Evolutionary conservation across 2,797 vertebrate species (phyloP).

Genomic region (Melanotaenia boesemani): DNA sequence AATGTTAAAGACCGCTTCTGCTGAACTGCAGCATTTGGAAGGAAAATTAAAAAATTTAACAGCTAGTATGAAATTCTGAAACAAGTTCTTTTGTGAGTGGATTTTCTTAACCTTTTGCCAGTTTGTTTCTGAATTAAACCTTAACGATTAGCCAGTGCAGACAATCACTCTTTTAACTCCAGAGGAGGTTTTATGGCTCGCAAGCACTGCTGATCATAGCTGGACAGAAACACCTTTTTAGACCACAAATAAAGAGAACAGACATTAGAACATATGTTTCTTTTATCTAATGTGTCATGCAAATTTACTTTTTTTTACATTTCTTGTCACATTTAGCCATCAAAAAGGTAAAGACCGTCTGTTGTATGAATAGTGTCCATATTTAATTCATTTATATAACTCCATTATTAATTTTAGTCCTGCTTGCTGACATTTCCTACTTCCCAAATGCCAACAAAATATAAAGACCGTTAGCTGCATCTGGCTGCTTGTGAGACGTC

Average conservation of each 20-base stretch:
- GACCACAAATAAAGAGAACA: conserved; percentile 15
- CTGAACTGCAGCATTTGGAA: too few species aligned
- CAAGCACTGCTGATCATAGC: too few species aligned
- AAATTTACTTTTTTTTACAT: conserved; percentile 8
- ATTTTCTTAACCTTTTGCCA: too few species aligned
- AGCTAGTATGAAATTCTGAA: too few species aligned
- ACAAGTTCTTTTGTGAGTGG: too few species aligned
- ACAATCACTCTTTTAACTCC: too few species aligned
- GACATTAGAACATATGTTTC: conserved; percentile 2
- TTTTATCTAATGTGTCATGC: background rate
- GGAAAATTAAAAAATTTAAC: too few species aligned
- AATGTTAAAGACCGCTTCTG: background rate
- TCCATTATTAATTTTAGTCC: background rate
- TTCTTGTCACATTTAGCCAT: background rate
- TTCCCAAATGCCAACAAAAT: conserved; percentile 29
- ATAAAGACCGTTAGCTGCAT: conserved; percentile 19
- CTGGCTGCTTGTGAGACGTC: conserved; percentile 9
- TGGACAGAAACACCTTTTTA: background rate
- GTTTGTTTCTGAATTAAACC: too few species aligned
- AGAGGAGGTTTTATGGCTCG: too few species aligned
- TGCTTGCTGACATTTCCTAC: background rate
- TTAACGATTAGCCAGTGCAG: too few species aligned
- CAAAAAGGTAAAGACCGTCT: conserved; percentile 10
- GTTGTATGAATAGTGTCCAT: conserved; percentile 7
- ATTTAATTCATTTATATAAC: conserved; percentile 3